phyloP scores from a whole-genome alignment of 2,888 invertebrate species.

The Microplitis manilae region DNA sequence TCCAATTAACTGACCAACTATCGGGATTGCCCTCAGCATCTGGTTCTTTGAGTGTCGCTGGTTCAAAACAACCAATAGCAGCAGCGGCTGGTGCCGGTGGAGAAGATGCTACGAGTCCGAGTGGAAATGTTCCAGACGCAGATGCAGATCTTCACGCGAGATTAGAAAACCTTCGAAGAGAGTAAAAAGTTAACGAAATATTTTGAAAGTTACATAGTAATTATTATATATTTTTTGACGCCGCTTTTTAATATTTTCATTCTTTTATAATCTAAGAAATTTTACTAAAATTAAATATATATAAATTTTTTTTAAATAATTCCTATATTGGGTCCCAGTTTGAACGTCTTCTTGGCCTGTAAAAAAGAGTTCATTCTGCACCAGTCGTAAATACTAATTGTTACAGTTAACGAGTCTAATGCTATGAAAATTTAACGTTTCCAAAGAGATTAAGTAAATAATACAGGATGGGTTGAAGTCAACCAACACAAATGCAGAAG shows the following conservation, averaged over 20 bases:
- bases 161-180: slow-evolving; percentile 93
- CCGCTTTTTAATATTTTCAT: not conserved
- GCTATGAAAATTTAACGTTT: too few relatives aligned
- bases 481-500: too few relatives aligned
- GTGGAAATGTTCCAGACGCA: slow-evolving; percentile 80
- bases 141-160: slow-evolving; percentile 98
- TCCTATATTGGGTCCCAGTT: not conserved
- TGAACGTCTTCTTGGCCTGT: not conserved
- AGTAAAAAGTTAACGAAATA: slow-evolving; percentile 73
- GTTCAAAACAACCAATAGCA: slow-evolving; percentile 78
- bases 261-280: not conserved
- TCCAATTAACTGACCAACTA: slow-evolving; percentile 94
- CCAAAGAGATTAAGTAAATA: too few relatives aligned
- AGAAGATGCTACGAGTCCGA: slow-evolving; percentile 61
- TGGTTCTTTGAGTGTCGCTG: slow-evolving; percentile 74
- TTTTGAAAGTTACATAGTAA: not conserved
- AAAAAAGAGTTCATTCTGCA: too few relatives aligned
- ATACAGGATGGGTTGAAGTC: too few relatives aligned
- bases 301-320: not conserved
- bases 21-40: slow-evolving; percentile 86
- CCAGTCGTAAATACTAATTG: too few relatives aligned
- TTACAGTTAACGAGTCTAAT: too few relatives aligned
- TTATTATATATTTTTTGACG: not conserved
- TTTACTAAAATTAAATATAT: not conserved
- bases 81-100: slow-evolving; percentile 71